Evolutionary conservation across 2,113 vertebrate genomes (phyloP).

Genomic region (Psittacus erithacus): DNA sequence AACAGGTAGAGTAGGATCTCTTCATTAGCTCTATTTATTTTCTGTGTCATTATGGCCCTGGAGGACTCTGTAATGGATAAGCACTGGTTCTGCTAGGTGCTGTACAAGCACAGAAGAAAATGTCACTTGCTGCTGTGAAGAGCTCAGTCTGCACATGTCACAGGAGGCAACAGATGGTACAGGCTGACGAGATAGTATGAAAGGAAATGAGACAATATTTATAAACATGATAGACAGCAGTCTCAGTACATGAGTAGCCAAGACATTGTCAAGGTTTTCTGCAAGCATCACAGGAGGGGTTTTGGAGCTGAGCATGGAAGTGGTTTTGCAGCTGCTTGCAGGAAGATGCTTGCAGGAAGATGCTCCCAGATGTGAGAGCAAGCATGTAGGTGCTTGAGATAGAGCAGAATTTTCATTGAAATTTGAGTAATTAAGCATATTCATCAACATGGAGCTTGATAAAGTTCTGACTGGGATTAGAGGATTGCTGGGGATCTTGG

Average conservation of each 20-base stretch:
- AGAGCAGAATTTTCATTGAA: background rate
- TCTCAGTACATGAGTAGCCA: constrained; percentile 37
- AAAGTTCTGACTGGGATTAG: background rate
- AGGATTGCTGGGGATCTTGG: background rate
- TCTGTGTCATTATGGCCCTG: background rate
- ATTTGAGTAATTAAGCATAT: background rate
- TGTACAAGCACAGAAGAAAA: constrained; percentile 12
- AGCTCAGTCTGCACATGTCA: constrained; percentile 54
- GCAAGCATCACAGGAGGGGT: background rate
- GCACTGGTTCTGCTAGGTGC: background rate
- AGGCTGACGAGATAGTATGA: constrained; percentile 41
- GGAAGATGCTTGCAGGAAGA: background rate
- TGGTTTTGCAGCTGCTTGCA: constrained; percentile 28
- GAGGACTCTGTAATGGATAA: background rate
- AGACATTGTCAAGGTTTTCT: constrained; percentile 53
- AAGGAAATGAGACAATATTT: constrained; percentile 65
- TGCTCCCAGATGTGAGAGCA: background rate
- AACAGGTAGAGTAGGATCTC: background rate
- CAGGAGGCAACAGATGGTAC: constrained; percentile 61
- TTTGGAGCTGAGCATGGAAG: constrained; percentile 4
- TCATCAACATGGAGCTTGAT: background rate
- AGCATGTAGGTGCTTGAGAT: background rate
- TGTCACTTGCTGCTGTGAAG: constrained; percentile 27
- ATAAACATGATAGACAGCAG: constrained; percentile 69
- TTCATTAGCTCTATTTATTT: background rate